Evolutionary conservation across 2,888 invertebrate species (phyloP), one percentile per base, ranked within the genome.

Genomic region (Sisyra nigra): DNA sequence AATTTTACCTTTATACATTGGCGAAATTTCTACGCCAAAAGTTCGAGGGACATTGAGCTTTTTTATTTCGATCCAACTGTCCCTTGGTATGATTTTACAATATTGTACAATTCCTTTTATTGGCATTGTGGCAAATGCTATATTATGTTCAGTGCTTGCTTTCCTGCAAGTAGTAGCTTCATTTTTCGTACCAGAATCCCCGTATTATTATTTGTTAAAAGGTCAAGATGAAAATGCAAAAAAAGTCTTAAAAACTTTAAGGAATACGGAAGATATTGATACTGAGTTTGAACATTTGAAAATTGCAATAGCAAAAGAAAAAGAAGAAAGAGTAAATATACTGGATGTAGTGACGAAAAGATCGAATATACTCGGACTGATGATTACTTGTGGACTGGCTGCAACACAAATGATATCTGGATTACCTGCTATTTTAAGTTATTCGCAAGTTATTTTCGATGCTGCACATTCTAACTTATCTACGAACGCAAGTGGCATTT

Each of bases 31-130:
- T 0, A 63, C 67, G 24, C 63, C 63, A 38, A 59, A 61, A 3
- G 55, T 65, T 14, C 55, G 71, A 8, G 71, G 71, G 0, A 59
- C 64, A 7, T 52, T 71, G 6, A 68, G 68, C 1, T 61, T 68
- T 0, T 61, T 66, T 11, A 67, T 68, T 51, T 68, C 70, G 33
- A 55, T 69, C 52, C 66, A 47, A 13, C 59, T 68, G 17, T 59
- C 61, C 35, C 53, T 60, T 45, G 58, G 58, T 33, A 69, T 69
- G 57, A 65, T 71, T 57, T 60, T 66, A 56, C 56, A 58, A 37
- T 57, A 58, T 37, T 49, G 60, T 3, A 46, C 58, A 8, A 61
- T 60, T 0, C 55, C 65, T 7, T 56, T 55, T 39, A 48, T 62
- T 3, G 52, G 55, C 2, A 70, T 68, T 60, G 51, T 55, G 30